Conservation (phyloP, 2,113 vertebrate species). For the Muntiacus muntjak region DNA sequence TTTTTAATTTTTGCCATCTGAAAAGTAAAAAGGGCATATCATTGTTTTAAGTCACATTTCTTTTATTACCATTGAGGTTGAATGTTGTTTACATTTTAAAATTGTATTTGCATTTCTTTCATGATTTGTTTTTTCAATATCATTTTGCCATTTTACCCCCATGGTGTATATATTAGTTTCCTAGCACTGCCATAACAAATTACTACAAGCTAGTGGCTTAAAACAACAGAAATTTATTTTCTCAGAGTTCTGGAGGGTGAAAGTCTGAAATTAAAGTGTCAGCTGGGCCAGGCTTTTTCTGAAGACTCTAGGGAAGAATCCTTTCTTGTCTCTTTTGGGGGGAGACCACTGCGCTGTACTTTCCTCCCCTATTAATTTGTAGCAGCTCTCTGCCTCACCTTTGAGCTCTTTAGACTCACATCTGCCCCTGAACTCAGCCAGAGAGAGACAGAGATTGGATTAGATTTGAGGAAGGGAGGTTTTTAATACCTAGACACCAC, state of each 20-base stretch:
- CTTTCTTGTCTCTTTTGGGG: background rate
- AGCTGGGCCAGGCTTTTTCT: background rate
- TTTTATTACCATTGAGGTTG: background rate
- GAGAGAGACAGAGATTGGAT: background rate
- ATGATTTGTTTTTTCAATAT: background rate
- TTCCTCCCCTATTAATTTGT: background rate
- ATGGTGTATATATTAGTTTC: background rate
- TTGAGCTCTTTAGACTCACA: background rate
- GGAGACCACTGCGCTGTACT: background rate
- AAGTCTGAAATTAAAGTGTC: background rate
- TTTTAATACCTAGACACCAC: no score
- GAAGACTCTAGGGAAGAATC: background rate
- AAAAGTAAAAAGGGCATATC: background rate
- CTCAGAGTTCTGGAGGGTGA: background rate
- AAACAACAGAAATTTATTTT: background rate
- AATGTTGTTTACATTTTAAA: background rate
- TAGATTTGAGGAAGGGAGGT: background rate
- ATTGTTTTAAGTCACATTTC: background rate
- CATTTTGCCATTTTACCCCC: background rate
- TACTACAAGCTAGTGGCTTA: background rate
- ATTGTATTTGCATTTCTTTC: background rate
- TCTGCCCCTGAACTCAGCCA: background rate
- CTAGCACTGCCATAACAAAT: background rate
- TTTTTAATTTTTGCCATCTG: constrained; percentile 5
- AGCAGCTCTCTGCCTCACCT: background rate